Evolutionary conservation across 2,888 invertebrate species (phyloP).

Genomic region (Rutpela maculata): DNA sequence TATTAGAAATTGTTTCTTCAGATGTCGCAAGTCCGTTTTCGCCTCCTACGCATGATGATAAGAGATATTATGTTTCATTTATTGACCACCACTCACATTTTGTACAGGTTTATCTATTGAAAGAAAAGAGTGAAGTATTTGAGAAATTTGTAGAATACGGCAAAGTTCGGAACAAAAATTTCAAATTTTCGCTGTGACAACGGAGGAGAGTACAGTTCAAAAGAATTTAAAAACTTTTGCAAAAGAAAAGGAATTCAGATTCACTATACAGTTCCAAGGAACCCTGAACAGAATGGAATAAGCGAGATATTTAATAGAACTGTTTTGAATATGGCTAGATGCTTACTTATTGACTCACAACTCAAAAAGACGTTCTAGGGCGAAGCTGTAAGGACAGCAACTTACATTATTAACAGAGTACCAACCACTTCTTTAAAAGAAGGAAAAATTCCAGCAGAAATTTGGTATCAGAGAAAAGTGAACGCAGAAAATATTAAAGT

Average conservation of each 20-base stretch:
- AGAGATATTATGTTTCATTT: not conserved
- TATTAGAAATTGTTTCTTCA: not conserved
- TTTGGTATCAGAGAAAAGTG: too few relatives aligned
- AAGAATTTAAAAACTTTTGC: not conserved
- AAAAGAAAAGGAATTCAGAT: conserved; percentile 2
- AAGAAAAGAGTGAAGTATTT: conserved; percentile 1
- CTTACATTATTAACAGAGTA: not conserved
- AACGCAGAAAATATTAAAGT: not conserved
- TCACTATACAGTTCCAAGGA: not conserved
- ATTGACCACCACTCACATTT: not conserved
- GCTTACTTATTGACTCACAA: not conserved
- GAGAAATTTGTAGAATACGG: not conserved
- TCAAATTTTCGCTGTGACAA: conserved; percentile 2
- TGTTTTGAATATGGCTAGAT: not conserved
- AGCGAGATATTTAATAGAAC: not conserved
- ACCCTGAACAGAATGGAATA: not conserved
- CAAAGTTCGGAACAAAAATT: not conserved
- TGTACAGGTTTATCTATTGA: not conserved
- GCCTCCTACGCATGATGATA: not conserved
- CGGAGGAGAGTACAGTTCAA: not conserved
- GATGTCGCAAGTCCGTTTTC: not conserved
- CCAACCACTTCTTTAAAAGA: not conserved
- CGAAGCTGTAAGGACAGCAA: not conserved
- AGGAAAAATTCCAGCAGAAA: not conserved
- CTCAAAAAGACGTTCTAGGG: not conserved